Conservation (phyloP, 2,797 vertebrate species). For the Pseudopleuronectes americanus region DNA sequence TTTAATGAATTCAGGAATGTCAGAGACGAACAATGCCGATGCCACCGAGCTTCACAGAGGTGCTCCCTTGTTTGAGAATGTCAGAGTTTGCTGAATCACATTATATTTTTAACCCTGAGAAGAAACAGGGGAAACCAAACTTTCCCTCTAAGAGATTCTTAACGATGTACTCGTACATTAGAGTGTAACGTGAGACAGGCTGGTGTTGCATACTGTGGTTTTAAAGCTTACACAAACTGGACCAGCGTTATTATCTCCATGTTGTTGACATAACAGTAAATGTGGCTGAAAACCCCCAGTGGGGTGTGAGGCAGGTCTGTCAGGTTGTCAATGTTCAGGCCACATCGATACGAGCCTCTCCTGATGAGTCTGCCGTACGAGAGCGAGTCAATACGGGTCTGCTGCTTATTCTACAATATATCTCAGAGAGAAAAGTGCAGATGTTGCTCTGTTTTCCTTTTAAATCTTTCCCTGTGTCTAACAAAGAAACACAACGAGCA, state of each 20-base stretch:
- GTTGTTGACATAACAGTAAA: conserved; percentile 8
- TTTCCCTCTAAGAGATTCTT: neutral
- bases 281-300: conserved; percentile 17
- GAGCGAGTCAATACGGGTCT: conserved; percentile 15
- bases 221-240: neutral
- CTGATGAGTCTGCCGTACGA: conserved; percentile 26
- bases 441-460: conserved; percentile 17
- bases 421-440: conserved; percentile 11
- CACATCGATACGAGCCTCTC: conserved; percentile 18
- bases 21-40: conserved; percentile 20
- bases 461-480: neutral
- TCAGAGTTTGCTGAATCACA: conserved; percentile 9
- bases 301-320: conserved; percentile 5
- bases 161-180: conserved; percentile 1
- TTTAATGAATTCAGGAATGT: conserved; percentile 33
- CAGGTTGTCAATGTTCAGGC: conserved; percentile 20
- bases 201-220: neutral
- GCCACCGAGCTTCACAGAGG: conserved; percentile 6
- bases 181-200: neutral
- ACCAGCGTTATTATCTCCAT: neutral
- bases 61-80: conserved; percentile 9
- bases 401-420: conserved; percentile 4
- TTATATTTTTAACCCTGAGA: conserved; percentile 12
- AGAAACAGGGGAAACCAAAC: neutral
- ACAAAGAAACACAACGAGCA: neutral